These are phyloP conservation scores for pig (Sus scrofa) DNA, from an alignment of 2,113 vertebrate species.

Conservation along the genomic window T2T-Sscrofa CM000820.6:117883501-117884000, in stretches of 20 bases:
- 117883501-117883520: background rate
- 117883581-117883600: background rate
- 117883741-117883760: background rate
- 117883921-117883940: background rate
- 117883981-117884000: background rate
- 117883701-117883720: background rate
- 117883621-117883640: too few relatives aligned
- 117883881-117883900: background rate
- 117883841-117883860: rapidly evolving
- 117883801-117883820: background rate
- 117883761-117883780: background rate
- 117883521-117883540: background rate
- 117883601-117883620: background rate
- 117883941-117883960: background rate
- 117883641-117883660: background rate
- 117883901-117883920: background rate
- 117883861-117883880: background rate
- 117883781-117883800: background rate
- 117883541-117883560: background rate
- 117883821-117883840: background rate
- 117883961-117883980: background rate
- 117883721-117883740: background rate
- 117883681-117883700: background rate
- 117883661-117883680: background rate
- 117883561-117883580: background rate